Evolutionary conservation across 37 sponge, comb jelly and placozoan genomes (phyloP), one percentile per base, ranked within the genome.

Genomic region (Beroe forskalii): DNA sequence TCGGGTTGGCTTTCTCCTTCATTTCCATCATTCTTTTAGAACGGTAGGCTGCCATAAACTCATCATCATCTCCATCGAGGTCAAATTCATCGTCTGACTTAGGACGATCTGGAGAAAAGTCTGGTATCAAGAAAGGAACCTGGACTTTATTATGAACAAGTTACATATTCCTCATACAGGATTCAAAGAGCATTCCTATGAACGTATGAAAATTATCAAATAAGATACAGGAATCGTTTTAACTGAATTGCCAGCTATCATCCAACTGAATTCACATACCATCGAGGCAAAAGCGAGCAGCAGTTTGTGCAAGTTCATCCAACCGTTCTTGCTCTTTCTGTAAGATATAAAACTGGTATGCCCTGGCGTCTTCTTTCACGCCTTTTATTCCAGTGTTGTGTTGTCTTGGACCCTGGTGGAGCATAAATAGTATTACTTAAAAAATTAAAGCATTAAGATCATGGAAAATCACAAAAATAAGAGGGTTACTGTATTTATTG

Each of bases 371-470:
- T n/a, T 80, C 86, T n/a, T 80, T 80, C 28, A 80, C 86, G 3
- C 86, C 86, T 24, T 80, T 80, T 24, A 80, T 44, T 23, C 86
- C 86, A 24, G 86, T 80, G 86, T 80, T 80, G 31, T 80, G 86
- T 3, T 20, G 40, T 80, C 86, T 40, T 41, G 44, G 44, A 42
- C 86, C 86, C 86, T 80, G 86, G 35, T 23, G n/a, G n/a, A n/a
- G n/a, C n/a, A n/a, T n/a, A n/a, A n/a, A n/a, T n/a, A n/a, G n/a
- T n/a, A n/a, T n/a, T n/a, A n/a, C n/a, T n/a, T n/a, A n/a, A n/a
- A n/a, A n/a, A n/a, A n/a, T n/a, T n/a, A n/a, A n/a, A n/a, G n/a
- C n/a, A n/a, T n/a, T n/a, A n/a, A n/a, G n/a, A n/a, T n/a, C n/a
- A n/a, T n/a, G n/a, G n/a, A n/a, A n/a, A n/a, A n/a, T n/a, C n/a